Conservation (phyloP, 2,113 vertebrate species). For the Heptranchias perlo region DNA sequence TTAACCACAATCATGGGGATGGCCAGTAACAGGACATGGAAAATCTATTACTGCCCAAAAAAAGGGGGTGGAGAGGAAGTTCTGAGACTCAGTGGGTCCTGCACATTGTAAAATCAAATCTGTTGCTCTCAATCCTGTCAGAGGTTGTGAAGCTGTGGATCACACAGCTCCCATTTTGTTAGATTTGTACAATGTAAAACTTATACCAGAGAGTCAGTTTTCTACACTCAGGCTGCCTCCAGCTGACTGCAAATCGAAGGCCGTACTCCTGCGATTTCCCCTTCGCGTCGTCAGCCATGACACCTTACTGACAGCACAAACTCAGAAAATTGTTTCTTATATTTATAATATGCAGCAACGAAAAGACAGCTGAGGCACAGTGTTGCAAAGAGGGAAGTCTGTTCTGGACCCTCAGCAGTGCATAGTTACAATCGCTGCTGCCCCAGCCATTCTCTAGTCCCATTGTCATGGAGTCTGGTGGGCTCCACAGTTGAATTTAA, state of each 20-base stretch:
- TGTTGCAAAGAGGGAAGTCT: not conserved
- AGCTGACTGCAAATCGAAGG: not conserved
- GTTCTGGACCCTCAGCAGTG: not conserved
- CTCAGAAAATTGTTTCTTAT: not conserved
- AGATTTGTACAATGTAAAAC: not conserved
- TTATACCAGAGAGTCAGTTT: not conserved
- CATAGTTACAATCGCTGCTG: not conserved
- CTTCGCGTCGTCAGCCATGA: not conserved
- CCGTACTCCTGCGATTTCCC: not conserved
- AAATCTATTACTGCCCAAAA: not conserved
- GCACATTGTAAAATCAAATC: conserved; percentile 1
- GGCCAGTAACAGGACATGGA: not conserved
- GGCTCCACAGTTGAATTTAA: not conserved
- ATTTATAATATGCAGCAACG: not conserved
- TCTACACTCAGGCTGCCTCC: not conserved
- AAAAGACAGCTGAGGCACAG: not conserved
- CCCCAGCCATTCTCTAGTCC: not conserved
- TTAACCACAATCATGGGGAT: not conserved
- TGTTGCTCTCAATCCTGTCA: not conserved
- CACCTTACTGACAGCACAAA: not conserved
- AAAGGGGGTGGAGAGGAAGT: not conserved
- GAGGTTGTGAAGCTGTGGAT: not conserved
- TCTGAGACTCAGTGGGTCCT: not conserved
- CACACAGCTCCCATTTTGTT: not conserved
- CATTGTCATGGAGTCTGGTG: not conserved